A percentile compares a stretch with the other conserved stretches of the same genome.
phyloP scores from a whole-genome alignment of 2,797 vertebrate species.

The Zenarchopterus dispar region DNA sequence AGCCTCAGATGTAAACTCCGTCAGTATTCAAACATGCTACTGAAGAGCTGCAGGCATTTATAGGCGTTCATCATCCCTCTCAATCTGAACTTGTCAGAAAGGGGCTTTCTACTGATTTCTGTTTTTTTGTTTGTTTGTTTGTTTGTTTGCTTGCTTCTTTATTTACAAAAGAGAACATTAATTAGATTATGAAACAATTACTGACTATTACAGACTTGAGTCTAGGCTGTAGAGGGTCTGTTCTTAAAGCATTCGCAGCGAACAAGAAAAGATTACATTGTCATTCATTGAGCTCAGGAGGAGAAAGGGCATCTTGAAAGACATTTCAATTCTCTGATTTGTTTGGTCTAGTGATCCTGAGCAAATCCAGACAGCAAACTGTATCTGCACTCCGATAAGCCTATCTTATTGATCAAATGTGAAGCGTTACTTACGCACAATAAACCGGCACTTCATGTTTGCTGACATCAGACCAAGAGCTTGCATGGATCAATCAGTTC shows the following conservation, averaged over 20 bases:
- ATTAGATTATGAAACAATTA: constrained; percentile 13
- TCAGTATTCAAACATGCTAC: constrained; percentile 55
- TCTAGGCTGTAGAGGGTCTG: constrained; percentile 13
- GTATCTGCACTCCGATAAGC: constrained; percentile 40
- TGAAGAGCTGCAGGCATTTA: constrained; percentile 58
- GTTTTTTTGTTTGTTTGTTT: constrained; percentile 31
- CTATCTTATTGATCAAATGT: constrained; percentile 41
- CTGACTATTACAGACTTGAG: constrained; percentile 14
- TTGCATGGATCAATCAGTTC: constrained; percentile 23
- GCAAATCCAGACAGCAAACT: constrained; percentile 30
- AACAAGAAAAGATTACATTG: constrained; percentile 50
- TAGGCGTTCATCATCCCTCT: constrained; percentile 12
- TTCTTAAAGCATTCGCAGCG: constrained; percentile 39
- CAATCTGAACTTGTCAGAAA: constrained; percentile 57
- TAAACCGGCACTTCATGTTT: constrained; percentile 21
- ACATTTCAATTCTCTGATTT: constrained; percentile 56
- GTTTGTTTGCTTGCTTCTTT: too few relatives aligned
- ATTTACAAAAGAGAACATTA: constrained; percentile 36
- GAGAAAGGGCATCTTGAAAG: constrained; percentile 55
- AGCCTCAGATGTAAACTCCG: constrained; percentile 12
- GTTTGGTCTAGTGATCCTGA: constrained; percentile 47
- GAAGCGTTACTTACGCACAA: constrained; percentile 13
- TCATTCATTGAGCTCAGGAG: constrained; percentile 23
- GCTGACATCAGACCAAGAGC: constrained; percentile 25
- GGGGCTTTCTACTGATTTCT: constrained; percentile 26